A percentile compares a stretch with the other conserved stretches of the same genome.
Evolutionary conservation across 2,888 invertebrate species (phyloP).

Genomic region (Hypolimnas misippus): DNA sequence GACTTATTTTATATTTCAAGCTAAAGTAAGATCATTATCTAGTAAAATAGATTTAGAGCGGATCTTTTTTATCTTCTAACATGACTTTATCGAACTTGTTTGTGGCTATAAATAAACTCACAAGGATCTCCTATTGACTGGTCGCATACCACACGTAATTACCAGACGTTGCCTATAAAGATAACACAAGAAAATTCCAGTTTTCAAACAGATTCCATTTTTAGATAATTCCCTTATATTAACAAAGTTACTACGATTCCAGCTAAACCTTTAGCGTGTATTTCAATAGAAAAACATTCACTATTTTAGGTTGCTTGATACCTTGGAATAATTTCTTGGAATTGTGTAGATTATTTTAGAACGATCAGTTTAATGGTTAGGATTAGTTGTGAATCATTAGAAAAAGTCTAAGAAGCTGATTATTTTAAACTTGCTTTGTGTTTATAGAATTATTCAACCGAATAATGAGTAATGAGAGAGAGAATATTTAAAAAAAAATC

Average conservation of each 20-base stretch:
- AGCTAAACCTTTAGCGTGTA: neutral
- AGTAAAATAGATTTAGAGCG: neutral
- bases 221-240: neutral
- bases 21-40: neutral
- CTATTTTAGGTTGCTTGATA: too few species aligned
- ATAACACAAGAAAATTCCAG: constrained; percentile 15
- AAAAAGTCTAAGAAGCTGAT: too few species aligned
- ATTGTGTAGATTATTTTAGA: too few species aligned
- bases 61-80: neutral
- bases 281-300: neutral
- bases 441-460: neutral
- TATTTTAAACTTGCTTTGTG: too few species aligned
- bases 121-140: constrained; percentile 31
- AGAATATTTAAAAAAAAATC: too few species aligned
- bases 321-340: too few species aligned
- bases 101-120: constrained; percentile 18
- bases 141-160: constrained; percentile 25
- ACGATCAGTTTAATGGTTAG: neutral
- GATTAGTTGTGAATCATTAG: too few species aligned
- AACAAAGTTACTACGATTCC: neutral
- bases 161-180: constrained; percentile 13
- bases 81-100: constrained; percentile 10
- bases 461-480: too few species aligned
- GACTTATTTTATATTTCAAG: neutral
- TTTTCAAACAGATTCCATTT: constrained; percentile 20